These are phyloP conservation scores for Machimus rusticus DNA, from an alignment of 2,888 invertebrate genomes.

Conservation along the genomic window DNA sequence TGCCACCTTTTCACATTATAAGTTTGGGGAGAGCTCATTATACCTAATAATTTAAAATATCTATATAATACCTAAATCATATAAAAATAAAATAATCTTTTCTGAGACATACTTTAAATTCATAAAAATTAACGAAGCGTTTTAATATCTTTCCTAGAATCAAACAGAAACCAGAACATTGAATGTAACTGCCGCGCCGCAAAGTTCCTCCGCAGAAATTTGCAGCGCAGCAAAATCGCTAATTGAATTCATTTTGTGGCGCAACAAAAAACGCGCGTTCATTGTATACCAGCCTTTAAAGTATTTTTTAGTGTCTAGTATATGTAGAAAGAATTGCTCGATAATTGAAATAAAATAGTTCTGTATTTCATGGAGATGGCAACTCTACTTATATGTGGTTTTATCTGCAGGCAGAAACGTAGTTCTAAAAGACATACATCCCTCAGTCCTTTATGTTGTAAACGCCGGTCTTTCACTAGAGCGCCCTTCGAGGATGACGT, in stretches of 20 bases:
- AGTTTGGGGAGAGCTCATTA: not conserved
- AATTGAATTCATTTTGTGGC: too few relatives aligned
- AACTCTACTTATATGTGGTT: not conserved
- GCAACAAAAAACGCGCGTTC: too few relatives aligned
- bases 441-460: not conserved
- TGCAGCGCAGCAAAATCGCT: too few relatives aligned
- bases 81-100: too few relatives aligned
- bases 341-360: not conserved
- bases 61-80: too few relatives aligned
- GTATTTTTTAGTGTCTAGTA: not conserved
- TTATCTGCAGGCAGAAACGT: not conserved
- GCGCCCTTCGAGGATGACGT: slow-evolving; percentile 13
- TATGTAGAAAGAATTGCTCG: not conserved
- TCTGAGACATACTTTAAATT: too few relatives aligned
- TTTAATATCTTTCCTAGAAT: too few relatives aligned
- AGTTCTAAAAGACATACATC: not conserved
- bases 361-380: not conserved
- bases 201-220: too few relatives aligned
- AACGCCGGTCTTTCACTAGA: not conserved
- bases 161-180: too few relatives aligned
- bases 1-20: not conserved
- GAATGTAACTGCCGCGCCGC: too few relatives aligned
- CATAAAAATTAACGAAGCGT: too few relatives aligned
- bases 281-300: too few relatives aligned
- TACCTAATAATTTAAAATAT: not conserved